These are phyloP conservation scores for Casuarius casuarius DNA, from an alignment of 2,113 vertebrate species.

Conservation along the genomic window DNA sequence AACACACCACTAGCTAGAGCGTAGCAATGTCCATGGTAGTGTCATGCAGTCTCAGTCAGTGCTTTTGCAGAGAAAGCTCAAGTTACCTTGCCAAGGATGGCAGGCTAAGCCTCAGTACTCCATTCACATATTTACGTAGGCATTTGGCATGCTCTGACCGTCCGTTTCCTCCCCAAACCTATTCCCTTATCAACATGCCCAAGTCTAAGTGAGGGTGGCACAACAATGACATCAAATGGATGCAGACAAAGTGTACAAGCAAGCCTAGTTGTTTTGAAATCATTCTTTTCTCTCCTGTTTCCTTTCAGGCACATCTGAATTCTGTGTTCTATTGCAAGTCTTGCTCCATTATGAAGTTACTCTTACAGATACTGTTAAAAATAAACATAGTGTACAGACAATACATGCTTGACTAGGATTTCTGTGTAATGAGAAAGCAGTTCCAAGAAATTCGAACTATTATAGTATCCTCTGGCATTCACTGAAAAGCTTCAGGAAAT, in stretches of 20 bases:
- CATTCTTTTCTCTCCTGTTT: background rate
- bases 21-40: background rate
- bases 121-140: background rate
- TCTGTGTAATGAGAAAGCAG: background rate
- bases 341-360: background rate
- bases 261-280: background rate
- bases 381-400: background rate
- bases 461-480: background rate
- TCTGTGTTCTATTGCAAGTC: background rate
- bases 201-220: background rate
- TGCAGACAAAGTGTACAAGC: background rate
- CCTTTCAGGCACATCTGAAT: background rate
- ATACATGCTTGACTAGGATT: background rate
- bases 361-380: background rate
- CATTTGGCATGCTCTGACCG: background rate
- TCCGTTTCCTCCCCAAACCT: background rate
- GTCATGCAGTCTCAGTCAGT: background rate
- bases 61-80: background rate
- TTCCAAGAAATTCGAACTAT: constrained; percentile 10
- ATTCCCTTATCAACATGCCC: background rate
- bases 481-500: constrained; percentile 35
- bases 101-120: background rate
- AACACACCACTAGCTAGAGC: background rate
- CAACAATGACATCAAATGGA: background rate
- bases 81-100: background rate